phyloP scores from a whole-genome alignment of 2,797 vertebrate species.

The Urocyon cinereoargenteus region DNA sequence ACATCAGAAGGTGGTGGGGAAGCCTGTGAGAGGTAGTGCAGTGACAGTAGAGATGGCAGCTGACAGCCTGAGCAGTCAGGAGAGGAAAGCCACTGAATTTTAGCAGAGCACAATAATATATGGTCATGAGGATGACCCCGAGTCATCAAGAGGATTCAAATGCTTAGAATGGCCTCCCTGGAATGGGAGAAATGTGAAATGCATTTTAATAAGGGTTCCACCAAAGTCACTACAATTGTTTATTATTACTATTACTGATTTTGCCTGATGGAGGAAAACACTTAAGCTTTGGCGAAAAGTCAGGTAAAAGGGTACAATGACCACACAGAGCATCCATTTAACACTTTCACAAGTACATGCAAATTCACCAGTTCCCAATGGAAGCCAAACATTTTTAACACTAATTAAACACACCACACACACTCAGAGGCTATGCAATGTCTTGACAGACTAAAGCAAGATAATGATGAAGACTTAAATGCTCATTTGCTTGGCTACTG shows the following conservation, averaged over 20 bases:
- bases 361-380: not conserved
- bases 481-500: not conserved
- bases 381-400: not conserved
- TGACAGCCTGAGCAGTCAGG: slow-evolving; percentile 50
- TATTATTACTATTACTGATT: not conserved
- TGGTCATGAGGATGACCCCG: slow-evolving; percentile 27
- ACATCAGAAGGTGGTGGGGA: not conserved
- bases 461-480: not conserved
- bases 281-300: not conserved
- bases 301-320: not conserved
- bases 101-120: not conserved
- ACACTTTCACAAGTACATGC: not conserved
- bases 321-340: not conserved
- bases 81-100: slow-evolving; percentile 46
- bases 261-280: not conserved
- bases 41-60: slow-evolving; percentile 30
- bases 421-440: not conserved
- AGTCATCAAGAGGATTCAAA: slow-evolving; percentile 8
- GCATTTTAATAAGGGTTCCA: slow-evolving; percentile 17
- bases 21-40: not conserved
- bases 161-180: not conserved
- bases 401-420: not conserved
- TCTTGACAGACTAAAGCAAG: not conserved
- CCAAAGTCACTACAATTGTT: not conserved
- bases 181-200: not conserved